Evolutionary conservation across 2,888 invertebrate genomes (phyloP), one percentile per base, ranked within the genome.

Genomic region (Drosophila vallismaia): DNA sequence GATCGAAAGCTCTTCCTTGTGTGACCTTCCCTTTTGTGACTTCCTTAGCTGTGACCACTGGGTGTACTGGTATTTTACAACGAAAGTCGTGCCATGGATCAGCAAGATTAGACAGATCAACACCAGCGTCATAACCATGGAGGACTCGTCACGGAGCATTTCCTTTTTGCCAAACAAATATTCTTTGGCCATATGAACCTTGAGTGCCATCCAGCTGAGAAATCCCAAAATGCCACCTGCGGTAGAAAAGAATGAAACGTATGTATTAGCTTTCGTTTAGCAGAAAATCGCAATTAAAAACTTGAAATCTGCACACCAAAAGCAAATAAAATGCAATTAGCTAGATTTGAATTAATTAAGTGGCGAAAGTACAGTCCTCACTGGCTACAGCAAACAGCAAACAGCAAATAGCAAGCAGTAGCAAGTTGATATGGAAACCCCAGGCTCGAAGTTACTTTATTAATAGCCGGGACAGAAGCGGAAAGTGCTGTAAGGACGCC

Each of bases 301-400:
- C 79, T 85, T 82, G 70, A 81, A 81, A 85, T 89, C 84, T 88
- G 79, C 79, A 80, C 80, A 14, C 78, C 73, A 74, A 88, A 90
- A 88, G 54, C 89, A 91, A 91, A 91, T 90, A 91, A 91, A 90
- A 90, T 90, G 90, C 91, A 91, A 91, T 91, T 91, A 91, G 90
- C 89, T 83, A 89, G 89, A 90, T 91, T 90, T 91, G 90, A 91
- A 91, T 91, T 90, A 90, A 90, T 89, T 90, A 91, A 90, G 87
- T 86, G 79, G 71, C 74, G 76, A 28, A 28, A 55, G 51, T 74
- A 86, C 84, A 81, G 79, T 71, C 49, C 54, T 58, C 31, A 40
- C 45, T 14, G 9, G 44, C 40, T 12, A 52, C 24, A 19, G 53
- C 31, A 36, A 42, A 49, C 28, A 28, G 6, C 4, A n/a, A n/a